Evolutionary conservation across 2,888 invertebrate species (phyloP), one percentile per base, ranked within the genome.

Genomic region (Teleiodes luculella): DNA sequence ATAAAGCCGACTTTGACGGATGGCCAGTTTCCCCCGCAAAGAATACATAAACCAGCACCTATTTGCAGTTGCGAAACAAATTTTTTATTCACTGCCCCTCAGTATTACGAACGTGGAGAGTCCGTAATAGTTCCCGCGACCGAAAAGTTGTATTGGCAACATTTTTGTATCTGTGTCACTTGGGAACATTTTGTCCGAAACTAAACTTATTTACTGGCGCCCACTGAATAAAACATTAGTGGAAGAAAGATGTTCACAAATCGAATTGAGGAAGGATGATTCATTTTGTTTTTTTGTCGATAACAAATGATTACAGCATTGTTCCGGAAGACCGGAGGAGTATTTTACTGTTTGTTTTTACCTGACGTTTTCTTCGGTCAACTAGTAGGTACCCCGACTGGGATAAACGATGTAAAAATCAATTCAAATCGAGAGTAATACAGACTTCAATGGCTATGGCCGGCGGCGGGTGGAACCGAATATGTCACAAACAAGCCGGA

Each of bases 1-100:
- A 88, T 88, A 88, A 83, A 84, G 75, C 76, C 74, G 86, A 86
- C 87, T 87, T 87, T 83, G 83, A 83, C 86, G 85, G 81, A 88
- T 88, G 77, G 78, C 80, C 81, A 74, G 79, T 77, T 82, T 85
- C 86, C 86, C 83, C 81, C 74, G 70, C 76, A 81, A 85, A 86
- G 83, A 85, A 86, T 78, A 65, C 70, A 63, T 57, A 57, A 57
- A 72, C 79, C 59, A 64, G 57, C 3, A 55, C 74, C 64, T 50
- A 30, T 57, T 57, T 76, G 45, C 65, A 14, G 7, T 11, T 51
- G 6, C 35, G 24, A 47, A 48, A 13, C 16, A 18, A 6, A 31
- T 24, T 7, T 53, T 45, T 50, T 46, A 36, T 55, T 43, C 16
- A 30, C 35, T 30, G 10, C 14, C 14, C 33, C 11, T 13, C 30